A percentile compares a stretch with the other conserved stretches of the same genome.
phyloP scores from a whole-genome alignment of 2,113 vertebrate species.

The Marcusenius ussheri region DNA sequence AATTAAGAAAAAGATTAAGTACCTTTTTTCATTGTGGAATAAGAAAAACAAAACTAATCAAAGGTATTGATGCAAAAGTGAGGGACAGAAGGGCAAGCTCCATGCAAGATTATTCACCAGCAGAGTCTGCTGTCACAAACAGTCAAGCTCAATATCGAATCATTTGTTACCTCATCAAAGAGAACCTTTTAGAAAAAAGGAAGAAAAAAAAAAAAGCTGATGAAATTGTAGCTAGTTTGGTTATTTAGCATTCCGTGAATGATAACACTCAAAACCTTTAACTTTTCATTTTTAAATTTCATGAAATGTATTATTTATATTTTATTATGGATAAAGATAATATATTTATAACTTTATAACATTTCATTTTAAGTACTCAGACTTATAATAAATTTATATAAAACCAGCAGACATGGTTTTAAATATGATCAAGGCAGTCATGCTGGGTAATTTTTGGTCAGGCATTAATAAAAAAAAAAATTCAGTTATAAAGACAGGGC shows the following conservation, averaged over 20 bases:
- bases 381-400: background rate
- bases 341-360: background rate
- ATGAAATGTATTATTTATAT: background rate
- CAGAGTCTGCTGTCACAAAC: background rate
- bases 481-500: background rate
- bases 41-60: background rate
- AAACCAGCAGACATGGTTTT: background rate
- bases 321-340: background rate
- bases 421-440: background rate
- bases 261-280: background rate
- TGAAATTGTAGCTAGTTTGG: background rate
- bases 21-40: background rate
- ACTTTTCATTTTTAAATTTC: slow-evolving; percentile 4
- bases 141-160: background rate
- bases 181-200: background rate
- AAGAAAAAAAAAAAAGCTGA: background rate
- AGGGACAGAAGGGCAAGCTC: background rate
- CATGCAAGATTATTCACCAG: background rate
- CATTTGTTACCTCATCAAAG: background rate
- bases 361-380: background rate
- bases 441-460: background rate
- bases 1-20: background rate
- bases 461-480: background rate
- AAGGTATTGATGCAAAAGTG: background rate
- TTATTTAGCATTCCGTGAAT: background rate